phyloP scores from a whole-genome alignment of 2,888 invertebrate genomes.

The Drosophila monieri region DNA sequence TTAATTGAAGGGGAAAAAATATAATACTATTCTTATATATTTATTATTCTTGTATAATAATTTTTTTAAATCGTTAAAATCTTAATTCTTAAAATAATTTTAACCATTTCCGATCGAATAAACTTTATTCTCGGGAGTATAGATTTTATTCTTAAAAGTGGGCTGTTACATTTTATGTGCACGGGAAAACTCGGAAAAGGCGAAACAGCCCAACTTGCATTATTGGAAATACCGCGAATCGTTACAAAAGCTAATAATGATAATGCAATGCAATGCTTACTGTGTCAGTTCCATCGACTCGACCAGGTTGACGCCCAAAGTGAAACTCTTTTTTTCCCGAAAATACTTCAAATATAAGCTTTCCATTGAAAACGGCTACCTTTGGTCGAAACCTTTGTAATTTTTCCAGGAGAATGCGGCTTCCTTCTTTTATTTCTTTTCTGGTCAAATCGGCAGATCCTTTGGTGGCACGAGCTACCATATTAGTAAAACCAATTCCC shows the following conservation, averaged over 20 bases:
- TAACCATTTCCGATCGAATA: no score
- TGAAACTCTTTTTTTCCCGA: constrained; percentile 98
- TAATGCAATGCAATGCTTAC: constrained; percentile 86
- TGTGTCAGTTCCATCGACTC: constrained; percentile 96
- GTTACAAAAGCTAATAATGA: neutral
- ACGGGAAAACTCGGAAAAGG: no score
- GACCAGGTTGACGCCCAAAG: constrained; percentile 97
- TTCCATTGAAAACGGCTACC: constrained; percentile 99
- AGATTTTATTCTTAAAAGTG: no score
- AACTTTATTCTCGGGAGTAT: no score
- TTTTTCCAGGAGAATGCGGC: constrained; percentile 94
- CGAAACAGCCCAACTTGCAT: no score
- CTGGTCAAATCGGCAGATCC: constrained; percentile 97
- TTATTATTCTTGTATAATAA: no score
- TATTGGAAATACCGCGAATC: no score
- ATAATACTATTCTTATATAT: no score
- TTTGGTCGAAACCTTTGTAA: constrained; percentile 96
- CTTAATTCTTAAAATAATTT: no score
- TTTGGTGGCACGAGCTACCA: constrained; percentile 97
- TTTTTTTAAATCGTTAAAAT: no score
- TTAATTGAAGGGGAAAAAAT: no score
- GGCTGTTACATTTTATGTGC: no score
- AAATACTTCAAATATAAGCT: constrained; percentile 98
- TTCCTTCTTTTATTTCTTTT: constrained; percentile 97
- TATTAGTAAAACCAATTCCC: constrained; percentile 99